Conservation (phyloP, 2,888 invertebrate genomes). For the Oxytorus armatus region DNA sequence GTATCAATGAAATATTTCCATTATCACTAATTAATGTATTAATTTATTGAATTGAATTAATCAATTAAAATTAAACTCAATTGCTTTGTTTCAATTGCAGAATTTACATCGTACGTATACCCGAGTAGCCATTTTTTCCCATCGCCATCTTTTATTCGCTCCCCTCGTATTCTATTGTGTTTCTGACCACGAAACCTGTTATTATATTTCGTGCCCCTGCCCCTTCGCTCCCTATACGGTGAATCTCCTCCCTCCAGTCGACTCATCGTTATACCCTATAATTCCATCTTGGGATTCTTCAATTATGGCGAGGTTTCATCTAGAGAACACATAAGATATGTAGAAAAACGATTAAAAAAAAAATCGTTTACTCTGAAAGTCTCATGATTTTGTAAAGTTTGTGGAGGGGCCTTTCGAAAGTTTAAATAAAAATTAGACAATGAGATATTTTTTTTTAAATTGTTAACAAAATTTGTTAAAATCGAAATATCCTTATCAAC, state of each 20-base stretch:
- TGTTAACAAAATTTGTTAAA: no score
- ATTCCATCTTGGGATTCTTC: conserved; percentile 28
- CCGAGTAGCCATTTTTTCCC: conserved; percentile 55
- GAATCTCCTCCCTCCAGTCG: conserved; percentile 49
- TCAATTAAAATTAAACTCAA: not conserved
- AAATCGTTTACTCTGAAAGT: no score
- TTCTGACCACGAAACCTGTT: conserved; percentile 70
- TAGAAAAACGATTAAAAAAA: no score
- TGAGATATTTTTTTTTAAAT: no score
- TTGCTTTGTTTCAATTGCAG: not conserved
- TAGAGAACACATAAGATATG: not conserved
- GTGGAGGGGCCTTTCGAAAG: no score
- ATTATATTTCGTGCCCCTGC: conserved; percentile 72
- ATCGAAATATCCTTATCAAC: no score
- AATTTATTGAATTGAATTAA: not conserved
- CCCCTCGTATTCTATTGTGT: conserved; percentile 76
- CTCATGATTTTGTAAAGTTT: no score
- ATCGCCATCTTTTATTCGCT: conserved; percentile 67
- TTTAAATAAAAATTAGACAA: no score
- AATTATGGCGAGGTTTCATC: conserved; percentile 44
- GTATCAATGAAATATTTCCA: conserved; percentile 3
- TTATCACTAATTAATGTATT: not conserved
- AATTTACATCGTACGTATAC: not conserved
- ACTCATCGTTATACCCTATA: conserved; percentile 48
- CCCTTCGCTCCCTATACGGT: conserved; percentile 32